A percentile compares a stretch with the other conserved stretches of the same genome.
phyloP scores from a whole-genome alignment of 1,140 invertebrate genomes.

The Chrysoperla carnea region DNA sequence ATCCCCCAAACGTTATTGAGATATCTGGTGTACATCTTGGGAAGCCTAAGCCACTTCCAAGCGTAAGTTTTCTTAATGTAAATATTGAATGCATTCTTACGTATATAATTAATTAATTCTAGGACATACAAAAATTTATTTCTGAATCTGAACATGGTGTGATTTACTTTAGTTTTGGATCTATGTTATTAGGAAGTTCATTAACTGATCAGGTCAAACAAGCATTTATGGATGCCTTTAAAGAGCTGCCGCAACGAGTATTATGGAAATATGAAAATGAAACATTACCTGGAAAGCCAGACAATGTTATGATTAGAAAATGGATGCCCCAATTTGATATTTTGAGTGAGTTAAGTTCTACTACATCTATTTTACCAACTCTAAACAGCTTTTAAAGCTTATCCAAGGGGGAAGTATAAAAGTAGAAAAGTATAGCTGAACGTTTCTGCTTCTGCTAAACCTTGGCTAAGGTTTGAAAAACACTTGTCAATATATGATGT shows the following conservation, averaged over 20 bases:
- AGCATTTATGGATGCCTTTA: slow-evolving; percentile 28
- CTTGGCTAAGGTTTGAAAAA: no score
- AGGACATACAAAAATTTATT: slow-evolving; percentile 24
- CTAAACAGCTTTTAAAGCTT: no score
- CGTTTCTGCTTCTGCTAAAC: no score
- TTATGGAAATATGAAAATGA: slow-evolving; percentile 36
- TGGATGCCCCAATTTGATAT: slow-evolving; percentile 58
- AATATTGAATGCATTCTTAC: no score
- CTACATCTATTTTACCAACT: no score
- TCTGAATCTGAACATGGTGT: slow-evolving; percentile 29
- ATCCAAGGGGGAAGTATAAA: no score
- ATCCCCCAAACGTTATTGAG: slow-evolving; percentile 42
- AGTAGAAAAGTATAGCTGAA: no score
- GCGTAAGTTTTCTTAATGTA: slow-evolving; percentile 6
- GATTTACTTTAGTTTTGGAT: slow-evolving; percentile 37
- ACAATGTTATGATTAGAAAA: slow-evolving; percentile 38
- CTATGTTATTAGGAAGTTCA: slow-evolving; percentile 32
- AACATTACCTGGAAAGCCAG: slow-evolving; percentile 29
- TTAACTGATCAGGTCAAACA: slow-evolving; percentile 25
- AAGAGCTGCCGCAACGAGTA: slow-evolving; percentile 28
- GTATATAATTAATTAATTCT: neutral
- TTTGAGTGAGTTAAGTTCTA: slow-evolving; percentile 39
- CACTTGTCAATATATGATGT: no score
- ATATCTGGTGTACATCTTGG: slow-evolving; percentile 43
- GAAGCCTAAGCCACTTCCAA: slow-evolving; percentile 8